A percentile compares a stretch with the other conserved stretches of the same genome.
These are phyloP conservation scores for Anhinga anhinga DNA, from an alignment of 2,113 vertebrate genomes.

Conservation along the genomic window DNA sequence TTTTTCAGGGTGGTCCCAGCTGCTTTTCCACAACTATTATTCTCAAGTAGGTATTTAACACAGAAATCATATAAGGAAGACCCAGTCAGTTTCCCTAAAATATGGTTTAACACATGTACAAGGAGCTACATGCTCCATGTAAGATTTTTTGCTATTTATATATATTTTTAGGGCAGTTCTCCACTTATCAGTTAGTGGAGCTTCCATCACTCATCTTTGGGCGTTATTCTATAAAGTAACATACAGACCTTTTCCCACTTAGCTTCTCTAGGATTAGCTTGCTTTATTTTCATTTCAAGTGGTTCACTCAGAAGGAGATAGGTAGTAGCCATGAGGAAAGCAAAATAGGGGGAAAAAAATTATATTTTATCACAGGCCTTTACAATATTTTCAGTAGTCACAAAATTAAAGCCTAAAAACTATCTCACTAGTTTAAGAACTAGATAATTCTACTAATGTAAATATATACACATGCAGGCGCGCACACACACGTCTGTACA, in stretches of 20 bases:
- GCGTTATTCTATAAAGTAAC: background rate
- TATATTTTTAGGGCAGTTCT: background rate
- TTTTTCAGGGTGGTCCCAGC: background rate
- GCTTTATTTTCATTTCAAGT: background rate
- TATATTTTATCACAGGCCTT: background rate
- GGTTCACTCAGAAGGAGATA: background rate
- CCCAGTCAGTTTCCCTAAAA: background rate
- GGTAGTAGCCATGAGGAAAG: background rate
- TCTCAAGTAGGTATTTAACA: background rate
- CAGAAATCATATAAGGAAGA: background rate
- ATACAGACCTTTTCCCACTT: background rate
- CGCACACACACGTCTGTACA: fast-evolving
- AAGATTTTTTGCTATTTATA: background rate
- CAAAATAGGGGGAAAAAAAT: background rate
- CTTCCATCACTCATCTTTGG: background rate
- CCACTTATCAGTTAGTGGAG: background rate
- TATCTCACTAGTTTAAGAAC: background rate
- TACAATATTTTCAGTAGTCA: background rate
- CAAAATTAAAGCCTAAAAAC: background rate
- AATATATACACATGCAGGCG: no score
- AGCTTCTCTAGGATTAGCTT: background rate
- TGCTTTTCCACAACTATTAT: background rate
- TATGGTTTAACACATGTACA: background rate
- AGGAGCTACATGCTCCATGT: background rate
- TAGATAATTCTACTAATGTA: background rate